Conservation (phyloP, 2,888 invertebrate species). For the Amphipoea oculea region DNA sequence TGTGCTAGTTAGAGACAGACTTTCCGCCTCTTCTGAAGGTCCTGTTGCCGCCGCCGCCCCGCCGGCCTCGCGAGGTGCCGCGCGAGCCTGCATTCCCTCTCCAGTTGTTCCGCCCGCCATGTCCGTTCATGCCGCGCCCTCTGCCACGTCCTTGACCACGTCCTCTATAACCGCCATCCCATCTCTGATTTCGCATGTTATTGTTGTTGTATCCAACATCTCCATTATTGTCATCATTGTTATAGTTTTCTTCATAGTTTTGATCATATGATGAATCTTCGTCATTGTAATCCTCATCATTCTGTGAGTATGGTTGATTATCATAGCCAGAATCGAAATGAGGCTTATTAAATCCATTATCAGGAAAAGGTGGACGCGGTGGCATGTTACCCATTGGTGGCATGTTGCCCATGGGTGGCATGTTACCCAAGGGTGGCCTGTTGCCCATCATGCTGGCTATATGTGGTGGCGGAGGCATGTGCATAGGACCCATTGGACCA, state of each 20-base stretch:
- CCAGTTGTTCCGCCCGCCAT: slow-evolving; percentile 82
- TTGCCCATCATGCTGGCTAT: slow-evolving; percentile 65
- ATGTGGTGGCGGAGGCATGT: slow-evolving; percentile 70
- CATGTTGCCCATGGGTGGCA: slow-evolving; percentile 77
- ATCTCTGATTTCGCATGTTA: slow-evolving; percentile 78
- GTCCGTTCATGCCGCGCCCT: slow-evolving; percentile 83
- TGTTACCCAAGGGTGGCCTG: slow-evolving; percentile 74
- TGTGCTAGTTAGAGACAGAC: slow-evolving; percentile 80
- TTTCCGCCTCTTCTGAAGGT: slow-evolving; percentile 85
- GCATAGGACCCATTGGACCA: slow-evolving; percentile 71
- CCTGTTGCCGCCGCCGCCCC: slow-evolving; percentile 80
- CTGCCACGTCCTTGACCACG: slow-evolving; percentile 80
- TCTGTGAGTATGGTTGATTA: slow-evolving; percentile 80
- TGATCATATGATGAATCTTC: slow-evolving; percentile 69
- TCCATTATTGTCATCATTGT: slow-evolving; percentile 79
- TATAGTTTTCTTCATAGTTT: slow-evolving; percentile 71
- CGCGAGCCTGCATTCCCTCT: slow-evolving; percentile 77
- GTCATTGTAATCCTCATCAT: slow-evolving; percentile 78
- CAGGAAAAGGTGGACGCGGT: slow-evolving; percentile 78
- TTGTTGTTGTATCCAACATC: slow-evolving; percentile 76
- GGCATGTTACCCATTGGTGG: slow-evolving; percentile 76
- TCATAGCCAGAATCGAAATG: slow-evolving; percentile 81
- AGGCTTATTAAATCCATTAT: slow-evolving; percentile 85
- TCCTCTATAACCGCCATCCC: slow-evolving; percentile 82
- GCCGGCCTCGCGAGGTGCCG: slow-evolving; percentile 77